Evolutionary conservation across 1,140 invertebrate genomes (phyloP), one percentile per base, ranked within the genome.

Genomic region (Notospermus geniculatus): DNA sequence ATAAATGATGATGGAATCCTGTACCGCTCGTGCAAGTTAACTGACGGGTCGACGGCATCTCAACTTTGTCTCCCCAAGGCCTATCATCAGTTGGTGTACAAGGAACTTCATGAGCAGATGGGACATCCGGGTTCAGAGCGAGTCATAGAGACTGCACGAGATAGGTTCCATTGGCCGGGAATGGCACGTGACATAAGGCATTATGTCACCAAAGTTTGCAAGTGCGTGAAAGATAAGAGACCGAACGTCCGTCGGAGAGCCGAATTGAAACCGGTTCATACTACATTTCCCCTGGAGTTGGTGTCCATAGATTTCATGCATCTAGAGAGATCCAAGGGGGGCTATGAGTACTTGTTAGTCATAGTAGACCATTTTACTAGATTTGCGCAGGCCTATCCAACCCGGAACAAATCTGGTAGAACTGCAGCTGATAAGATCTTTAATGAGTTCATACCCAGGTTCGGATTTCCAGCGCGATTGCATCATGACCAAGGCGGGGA

Each of bases 401-500:
- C 64, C n/a, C 54, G 25, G 19, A 71, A 68, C 43, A 63, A 66
- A 50, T 39, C 54, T 54, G 64, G 30, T 0, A 50, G 39, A 15
- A 66, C 63, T 23, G 59, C 63, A 41, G 69, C 69, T 17, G 59
- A 64, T 1, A 57, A 32, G 19, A 57, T 70, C 0, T 65, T 62
- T 15, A 61, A 70, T 45, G 45, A 65, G 15, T 70, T 65, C 46
- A 54, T 64, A 55, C 27, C 65, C 7, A 36, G 52, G 7, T 68
- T 62, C 57, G 66, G 66, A 2, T 62, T 62, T 52, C 66, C 66
- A 1, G 17, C 25, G 15, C 41, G 57, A 43, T 32, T 69, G 1
- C 65, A 65, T 43, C 62, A 65, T 58, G 68, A 67, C n/a, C 68
- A 67, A 52, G 68, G 5, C 7, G 32, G 54, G 28, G 28, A 64